Evolutionary conservation across 1,140 invertebrate species (phyloP).

Genomic region (Ridgeia piscesae): DNA sequence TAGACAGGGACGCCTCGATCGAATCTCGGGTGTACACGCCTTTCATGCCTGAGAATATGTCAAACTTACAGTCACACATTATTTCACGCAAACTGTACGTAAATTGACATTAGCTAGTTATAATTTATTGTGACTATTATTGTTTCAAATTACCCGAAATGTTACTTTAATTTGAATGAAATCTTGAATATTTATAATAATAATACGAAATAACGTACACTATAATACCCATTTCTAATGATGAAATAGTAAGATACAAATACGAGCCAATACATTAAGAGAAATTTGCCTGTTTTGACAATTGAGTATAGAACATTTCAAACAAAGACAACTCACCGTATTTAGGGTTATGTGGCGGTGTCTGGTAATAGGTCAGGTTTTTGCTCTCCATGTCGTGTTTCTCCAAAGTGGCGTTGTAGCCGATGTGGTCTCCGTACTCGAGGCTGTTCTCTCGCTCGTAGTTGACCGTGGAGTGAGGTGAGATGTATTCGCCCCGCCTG

Average conservation of each 20-base stretch:
- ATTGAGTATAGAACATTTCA: not conserved
- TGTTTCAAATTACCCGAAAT: too few species aligned
- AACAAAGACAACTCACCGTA: not conserved
- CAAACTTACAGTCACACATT: too few species aligned
- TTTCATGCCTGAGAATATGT: not conserved
- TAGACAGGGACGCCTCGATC: not conserved
- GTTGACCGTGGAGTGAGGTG: slow-evolving; percentile 38
- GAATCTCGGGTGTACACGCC: not conserved
- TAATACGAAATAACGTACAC: too few species aligned
- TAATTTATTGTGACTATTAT: too few species aligned
- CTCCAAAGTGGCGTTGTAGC: slow-evolving; percentile 42
- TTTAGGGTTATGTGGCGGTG: not conserved
- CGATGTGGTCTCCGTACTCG: slow-evolving; percentile 51
- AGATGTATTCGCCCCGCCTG: slow-evolving; percentile 37
- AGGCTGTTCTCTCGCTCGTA: slow-evolving; percentile 41
- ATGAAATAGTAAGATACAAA: too few species aligned
- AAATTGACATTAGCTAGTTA: too few species aligned
- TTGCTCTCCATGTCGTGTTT: slow-evolving; percentile 9
- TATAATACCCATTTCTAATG: too few species aligned
- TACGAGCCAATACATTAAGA: too few species aligned
- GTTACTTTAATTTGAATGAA: too few species aligned
- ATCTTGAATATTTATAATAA: too few species aligned
- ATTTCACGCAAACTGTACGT: too few species aligned
- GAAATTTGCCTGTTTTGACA: too few species aligned
- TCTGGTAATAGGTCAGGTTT: not conserved